phyloP scores from a whole-genome alignment of 2,797 vertebrate genomes.

The Morus bassanus region DNA sequence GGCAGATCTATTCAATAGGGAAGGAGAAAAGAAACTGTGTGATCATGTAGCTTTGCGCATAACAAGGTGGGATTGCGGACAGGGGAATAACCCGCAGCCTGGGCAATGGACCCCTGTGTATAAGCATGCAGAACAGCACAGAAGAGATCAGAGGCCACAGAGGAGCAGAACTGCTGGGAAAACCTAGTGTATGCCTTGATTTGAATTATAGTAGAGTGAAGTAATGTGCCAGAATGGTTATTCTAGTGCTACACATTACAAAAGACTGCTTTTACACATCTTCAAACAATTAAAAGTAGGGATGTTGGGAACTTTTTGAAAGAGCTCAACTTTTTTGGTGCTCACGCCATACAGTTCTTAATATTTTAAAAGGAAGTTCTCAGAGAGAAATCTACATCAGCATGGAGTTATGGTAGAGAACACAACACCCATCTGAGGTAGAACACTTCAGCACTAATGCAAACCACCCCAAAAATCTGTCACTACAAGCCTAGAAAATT shows the following conservation, averaged over 20 bases:
- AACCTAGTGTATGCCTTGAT: neutral
- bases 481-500: neutral
- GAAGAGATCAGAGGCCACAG: neutral
- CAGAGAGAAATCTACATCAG: neutral
- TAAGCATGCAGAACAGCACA: neutral
- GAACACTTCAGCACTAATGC: neutral
- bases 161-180: neutral
- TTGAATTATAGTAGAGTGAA: neutral
- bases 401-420: neutral
- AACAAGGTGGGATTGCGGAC: neutral
- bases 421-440: neutral
- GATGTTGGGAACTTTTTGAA: neutral
- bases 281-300: neutral
- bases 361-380: neutral
- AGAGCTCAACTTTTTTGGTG: neutral
- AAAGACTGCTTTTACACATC: neutral
- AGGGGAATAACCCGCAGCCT: neutral
- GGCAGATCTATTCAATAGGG: neutral
- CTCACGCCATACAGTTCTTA: neutral
- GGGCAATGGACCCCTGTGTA: neutral
- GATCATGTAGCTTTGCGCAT: neutral
- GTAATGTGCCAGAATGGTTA: neutral
- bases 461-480: neutral
- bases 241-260: neutral
- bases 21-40: neutral